These are phyloP conservation scores for Busseola fusca DNA, from an alignment of 2,888 invertebrate species.

Conservation along the genomic window DNA sequence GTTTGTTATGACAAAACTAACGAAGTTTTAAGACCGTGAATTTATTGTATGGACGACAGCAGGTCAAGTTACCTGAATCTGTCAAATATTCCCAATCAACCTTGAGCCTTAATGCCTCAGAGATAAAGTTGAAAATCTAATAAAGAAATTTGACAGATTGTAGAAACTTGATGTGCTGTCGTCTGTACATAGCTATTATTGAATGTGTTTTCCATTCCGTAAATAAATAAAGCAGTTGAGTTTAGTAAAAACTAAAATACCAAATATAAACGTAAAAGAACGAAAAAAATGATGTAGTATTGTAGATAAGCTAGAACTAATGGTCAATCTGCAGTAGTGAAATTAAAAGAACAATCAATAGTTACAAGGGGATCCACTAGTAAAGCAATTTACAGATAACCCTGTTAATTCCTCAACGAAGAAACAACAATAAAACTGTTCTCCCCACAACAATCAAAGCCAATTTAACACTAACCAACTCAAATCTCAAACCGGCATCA, in stretches of 20 bases:
- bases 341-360: neutral
- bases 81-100: too few species aligned
- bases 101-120: too few species aligned
- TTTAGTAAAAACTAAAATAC: neutral
- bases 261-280: neutral
- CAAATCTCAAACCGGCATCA: constrained; percentile 36
- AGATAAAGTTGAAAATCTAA: too few species aligned
- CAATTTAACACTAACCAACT: constrained; percentile 35
- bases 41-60: too few species aligned
- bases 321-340: neutral
- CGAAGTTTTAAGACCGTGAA: neutral
- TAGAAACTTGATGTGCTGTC: too few species aligned
- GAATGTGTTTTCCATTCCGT: neutral
- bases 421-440: constrained; percentile 17
- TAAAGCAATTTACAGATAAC: constrained; percentile 10
- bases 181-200: neutral
- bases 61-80: too few species aligned
- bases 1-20: neutral
- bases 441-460: constrained; percentile 36
- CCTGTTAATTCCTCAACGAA: constrained; percentile 9
- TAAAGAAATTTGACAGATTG: too few species aligned
- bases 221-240: neutral
- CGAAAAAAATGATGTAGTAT: neutral
- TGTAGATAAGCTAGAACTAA: neutral
- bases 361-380: neutral